Evolutionary conservation across 2,797 vertebrate genomes (phyloP).

Genomic region (Poliocrania exsul): DNA sequence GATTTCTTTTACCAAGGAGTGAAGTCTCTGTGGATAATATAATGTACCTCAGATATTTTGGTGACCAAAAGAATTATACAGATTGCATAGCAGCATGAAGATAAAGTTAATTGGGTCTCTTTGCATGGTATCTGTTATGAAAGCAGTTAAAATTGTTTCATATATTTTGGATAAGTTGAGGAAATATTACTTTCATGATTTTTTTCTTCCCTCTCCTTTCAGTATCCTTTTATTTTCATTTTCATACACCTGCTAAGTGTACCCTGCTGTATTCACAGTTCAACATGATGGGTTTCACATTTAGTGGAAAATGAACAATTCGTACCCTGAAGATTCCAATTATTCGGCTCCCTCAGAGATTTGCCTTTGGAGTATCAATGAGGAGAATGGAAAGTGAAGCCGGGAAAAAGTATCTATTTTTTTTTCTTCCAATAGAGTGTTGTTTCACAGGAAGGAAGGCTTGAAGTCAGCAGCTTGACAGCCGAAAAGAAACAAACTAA

Average conservation of each 20-base stretch:
- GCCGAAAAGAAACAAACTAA: background rate
- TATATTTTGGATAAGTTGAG: constrained; percentile 46
- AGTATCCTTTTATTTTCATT: constrained; percentile 78
- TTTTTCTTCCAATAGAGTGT: background rate
- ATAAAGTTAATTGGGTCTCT: constrained; percentile 66
- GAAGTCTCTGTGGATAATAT: constrained; percentile 24
- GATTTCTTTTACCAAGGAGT: constrained; percentile 19
- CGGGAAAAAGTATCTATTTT: background rate
- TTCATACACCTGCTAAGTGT: constrained; percentile 82
- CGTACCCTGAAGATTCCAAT: constrained; percentile 70
- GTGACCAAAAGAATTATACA: constrained; percentile 52
- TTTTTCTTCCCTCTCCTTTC: constrained; percentile 22
- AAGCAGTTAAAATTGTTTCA: constrained; percentile 56
- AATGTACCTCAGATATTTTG: constrained; percentile 30
- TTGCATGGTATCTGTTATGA: constrained; percentile 40
- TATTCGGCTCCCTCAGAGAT: constrained; percentile 64
- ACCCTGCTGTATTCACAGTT: constrained; percentile 75
- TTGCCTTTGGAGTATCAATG: constrained; percentile 69
- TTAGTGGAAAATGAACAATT: constrained; percentile 79
- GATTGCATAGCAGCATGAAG: constrained; percentile 43
- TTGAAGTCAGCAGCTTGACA: constrained; percentile 3
- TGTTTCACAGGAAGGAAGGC: background rate
- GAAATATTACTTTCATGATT: constrained; percentile 50
- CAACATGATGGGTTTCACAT: constrained; percentile 84
- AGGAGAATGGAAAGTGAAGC: constrained; percentile 74